phyloP scores from a whole-genome alignment of 2,888 invertebrate genomes.

The Oeneis ivallda region DNA sequence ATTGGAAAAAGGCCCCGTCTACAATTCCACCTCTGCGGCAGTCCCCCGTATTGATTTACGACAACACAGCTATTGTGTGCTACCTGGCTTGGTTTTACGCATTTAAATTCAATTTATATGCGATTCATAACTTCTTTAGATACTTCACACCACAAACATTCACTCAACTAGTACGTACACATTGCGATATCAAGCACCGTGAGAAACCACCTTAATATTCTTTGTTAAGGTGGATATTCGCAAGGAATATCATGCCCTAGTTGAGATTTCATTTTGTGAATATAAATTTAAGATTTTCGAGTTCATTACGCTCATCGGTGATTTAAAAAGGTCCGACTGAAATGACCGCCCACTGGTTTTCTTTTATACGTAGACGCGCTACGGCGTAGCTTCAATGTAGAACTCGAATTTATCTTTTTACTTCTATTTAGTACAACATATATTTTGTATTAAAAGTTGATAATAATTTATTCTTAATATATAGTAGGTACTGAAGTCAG shows the following conservation, averaged over 20 bases:
- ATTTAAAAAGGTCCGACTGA: slow-evolving; percentile 59
- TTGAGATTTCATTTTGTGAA: slow-evolving; percentile 61
- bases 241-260: slow-evolving; percentile 33
- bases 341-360: slow-evolving; percentile 39
- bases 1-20: slow-evolving; percentile 44
- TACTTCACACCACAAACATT: not conserved
- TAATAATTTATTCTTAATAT: too few species aligned
- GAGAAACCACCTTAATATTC: not conserved
- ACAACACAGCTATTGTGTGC: not conserved
- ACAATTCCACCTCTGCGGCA: slow-evolving; percentile 42
- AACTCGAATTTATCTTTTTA: not conserved
- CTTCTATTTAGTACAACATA: not conserved
- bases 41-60: slow-evolving; percentile 44
- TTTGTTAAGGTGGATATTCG: not conserved
- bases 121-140: slow-evolving; percentile 2
- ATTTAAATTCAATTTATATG: slow-evolving; percentile 14
- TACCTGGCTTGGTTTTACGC: slow-evolving; percentile 6
- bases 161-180: too few species aligned
- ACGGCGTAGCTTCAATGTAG: slow-evolving; percentile 17
- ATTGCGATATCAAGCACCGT: not conserved
- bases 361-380: slow-evolving; percentile 27
- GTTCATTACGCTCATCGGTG: slow-evolving; percentile 71
- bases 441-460: not conserved
- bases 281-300: slow-evolving; percentile 72
- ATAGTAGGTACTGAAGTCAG: too few species aligned